Evolutionary conservation across 2,113 vertebrate species (phyloP).

Genomic region (Chascanopsetta lugubris): DNA sequence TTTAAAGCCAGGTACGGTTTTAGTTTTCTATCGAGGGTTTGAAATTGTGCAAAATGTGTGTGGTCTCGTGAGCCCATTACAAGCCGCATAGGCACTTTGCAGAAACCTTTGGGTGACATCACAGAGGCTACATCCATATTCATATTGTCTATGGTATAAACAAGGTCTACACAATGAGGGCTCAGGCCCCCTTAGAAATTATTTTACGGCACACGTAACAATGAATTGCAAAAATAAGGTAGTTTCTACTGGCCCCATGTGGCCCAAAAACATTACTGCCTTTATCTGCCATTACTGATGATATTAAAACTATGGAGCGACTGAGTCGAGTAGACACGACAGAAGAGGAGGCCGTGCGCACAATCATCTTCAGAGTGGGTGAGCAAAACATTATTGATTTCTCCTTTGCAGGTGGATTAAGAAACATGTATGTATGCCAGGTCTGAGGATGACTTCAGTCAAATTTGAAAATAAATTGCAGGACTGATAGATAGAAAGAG

Average conservation of each 20-base stretch:
- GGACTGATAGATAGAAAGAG: not conserved
- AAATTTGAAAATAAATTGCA: constrained; percentile 58
- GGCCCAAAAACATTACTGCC: not conserved
- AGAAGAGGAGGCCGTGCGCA: constrained; percentile 56
- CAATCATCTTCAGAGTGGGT: constrained; percentile 51
- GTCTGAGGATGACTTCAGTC: constrained; percentile 41
- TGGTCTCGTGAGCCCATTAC: too few species aligned
- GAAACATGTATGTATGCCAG: constrained; percentile 50
- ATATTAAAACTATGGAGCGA: constrained; percentile 52
- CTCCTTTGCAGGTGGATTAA: constrained; percentile 71
- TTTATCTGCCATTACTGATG: constrained; percentile 31
- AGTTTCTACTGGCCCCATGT: too few species aligned
- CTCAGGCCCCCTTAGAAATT: not conserved
- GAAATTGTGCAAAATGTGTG: too few species aligned
- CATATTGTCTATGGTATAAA: too few species aligned
- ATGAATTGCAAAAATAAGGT: not conserved
- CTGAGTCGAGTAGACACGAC: constrained; percentile 59
- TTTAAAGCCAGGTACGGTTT: too few species aligned
- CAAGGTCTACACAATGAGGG: too few species aligned
- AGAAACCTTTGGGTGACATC: too few species aligned
- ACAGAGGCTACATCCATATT: too few species aligned
- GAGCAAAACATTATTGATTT: constrained; percentile 74
- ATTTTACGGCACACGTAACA: not conserved
- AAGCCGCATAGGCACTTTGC: too few species aligned
- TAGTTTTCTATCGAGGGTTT: too few species aligned